Conservation (phyloP, 2,113 vertebrate species). For the Aleadryas rufinucha region DNA sequence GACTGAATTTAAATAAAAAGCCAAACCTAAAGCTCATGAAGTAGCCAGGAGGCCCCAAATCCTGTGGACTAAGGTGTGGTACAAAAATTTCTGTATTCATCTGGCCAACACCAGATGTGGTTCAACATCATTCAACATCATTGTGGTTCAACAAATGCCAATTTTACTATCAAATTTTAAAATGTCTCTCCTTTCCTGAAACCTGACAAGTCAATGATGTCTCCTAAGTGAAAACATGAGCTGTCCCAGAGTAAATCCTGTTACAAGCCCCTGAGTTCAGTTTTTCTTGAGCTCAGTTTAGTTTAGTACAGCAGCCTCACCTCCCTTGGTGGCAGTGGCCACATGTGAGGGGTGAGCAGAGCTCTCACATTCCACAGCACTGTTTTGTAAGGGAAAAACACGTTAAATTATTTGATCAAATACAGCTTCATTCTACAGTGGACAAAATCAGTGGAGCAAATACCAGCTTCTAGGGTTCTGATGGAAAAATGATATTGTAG, state of each 20-base stretch:
- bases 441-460: background rate
- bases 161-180: background rate
- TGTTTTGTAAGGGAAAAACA: fast-evolving
- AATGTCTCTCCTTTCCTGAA: background rate
- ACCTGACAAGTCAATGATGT: background rate
- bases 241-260: background rate
- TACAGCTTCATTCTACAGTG: background rate
- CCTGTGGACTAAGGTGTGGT: background rate
- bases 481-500: background rate
- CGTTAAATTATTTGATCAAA: background rate
- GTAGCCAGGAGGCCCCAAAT: background rate
- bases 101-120: background rate
- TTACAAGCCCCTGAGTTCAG: background rate
- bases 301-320: background rate
- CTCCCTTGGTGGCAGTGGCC: background rate
- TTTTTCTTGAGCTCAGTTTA: background rate
- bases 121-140: no score
- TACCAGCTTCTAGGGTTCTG: background rate
- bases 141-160: background rate
- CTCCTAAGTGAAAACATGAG: background rate
- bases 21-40: background rate
- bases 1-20: background rate
- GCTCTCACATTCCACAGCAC: fast-evolving
- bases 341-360: fast-evolving
- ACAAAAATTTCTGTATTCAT: background rate